These are phyloP conservation scores for Dicrurus megarhynchus DNA, from an alignment of 2,113 vertebrate genomes.

Conservation along the genomic window DNA sequence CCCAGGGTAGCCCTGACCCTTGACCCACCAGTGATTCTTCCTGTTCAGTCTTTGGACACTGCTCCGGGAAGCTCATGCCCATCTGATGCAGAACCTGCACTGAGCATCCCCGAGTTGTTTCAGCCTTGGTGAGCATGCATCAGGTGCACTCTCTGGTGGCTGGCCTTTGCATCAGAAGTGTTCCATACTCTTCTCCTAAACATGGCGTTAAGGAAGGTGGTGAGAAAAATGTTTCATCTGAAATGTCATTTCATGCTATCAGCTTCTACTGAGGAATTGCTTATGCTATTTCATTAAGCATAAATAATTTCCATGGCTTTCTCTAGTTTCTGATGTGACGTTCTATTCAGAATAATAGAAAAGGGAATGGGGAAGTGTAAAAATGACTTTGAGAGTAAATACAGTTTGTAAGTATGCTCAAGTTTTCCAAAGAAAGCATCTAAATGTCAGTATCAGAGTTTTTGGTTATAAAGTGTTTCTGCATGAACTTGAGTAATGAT, in stretches of 20 bases:
- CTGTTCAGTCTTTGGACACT: neutral
- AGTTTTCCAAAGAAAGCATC: neutral
- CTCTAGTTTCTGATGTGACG: neutral
- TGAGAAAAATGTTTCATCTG: neutral
- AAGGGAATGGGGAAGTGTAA: neutral
- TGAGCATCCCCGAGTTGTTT: accelerated
- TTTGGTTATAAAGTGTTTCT: neutral
- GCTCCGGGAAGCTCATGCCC: accelerated
- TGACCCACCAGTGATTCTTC: neutral
- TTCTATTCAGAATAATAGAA: neutral
- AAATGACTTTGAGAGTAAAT: neutral
- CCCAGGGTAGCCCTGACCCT: neutral
- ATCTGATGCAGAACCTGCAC: neutral
- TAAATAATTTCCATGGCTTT: neutral
- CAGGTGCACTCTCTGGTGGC: neutral
- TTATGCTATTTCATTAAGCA: neutral
- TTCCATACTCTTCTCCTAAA: neutral
- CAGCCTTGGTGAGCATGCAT: neutral
- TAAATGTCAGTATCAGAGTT: neutral
- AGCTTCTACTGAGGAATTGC: neutral
- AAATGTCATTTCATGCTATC: neutral
- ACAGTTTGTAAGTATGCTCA: neutral
- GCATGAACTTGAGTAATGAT: neutral
- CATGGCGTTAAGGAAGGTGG: neutral
- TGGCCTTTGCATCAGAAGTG: neutral